phyloP scores from a whole-genome alignment of 2,797 vertebrate genomes.

The Melanotaenia boesemani region DNA sequence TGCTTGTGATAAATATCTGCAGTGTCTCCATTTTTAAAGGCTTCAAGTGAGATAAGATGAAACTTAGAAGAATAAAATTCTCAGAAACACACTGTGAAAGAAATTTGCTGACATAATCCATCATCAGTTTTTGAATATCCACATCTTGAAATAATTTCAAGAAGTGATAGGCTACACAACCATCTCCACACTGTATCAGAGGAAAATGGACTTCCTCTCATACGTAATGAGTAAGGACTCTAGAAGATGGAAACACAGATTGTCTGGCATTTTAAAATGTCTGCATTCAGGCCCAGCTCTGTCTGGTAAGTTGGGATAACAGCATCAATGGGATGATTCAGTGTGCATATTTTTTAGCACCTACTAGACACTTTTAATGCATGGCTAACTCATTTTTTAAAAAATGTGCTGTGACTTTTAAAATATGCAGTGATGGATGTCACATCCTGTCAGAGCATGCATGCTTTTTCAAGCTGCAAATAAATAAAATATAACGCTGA shows the following conservation, averaged over 20 bases:
- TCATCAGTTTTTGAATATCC: conserved; percentile 55
- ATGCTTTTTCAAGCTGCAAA: conserved; percentile 52
- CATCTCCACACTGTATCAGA: conserved; percentile 46
- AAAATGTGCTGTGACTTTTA: conserved; percentile 57
- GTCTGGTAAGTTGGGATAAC: conserved; percentile 54
- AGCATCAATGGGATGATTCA: conserved; percentile 64
- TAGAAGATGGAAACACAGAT: conserved; percentile 59
- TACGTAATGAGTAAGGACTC: conserved; percentile 40
- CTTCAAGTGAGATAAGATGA: conserved; percentile 68
- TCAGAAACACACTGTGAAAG: conserved; percentile 57
- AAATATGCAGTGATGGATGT: conserved; percentile 76
- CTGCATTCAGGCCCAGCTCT: conserved; percentile 46
- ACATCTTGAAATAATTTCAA: conserved; percentile 60
- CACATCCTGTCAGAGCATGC: conserved; percentile 51
- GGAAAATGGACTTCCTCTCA: conserved; percentile 67
- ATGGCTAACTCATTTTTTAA: conserved; percentile 53
- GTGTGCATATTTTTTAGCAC: conserved; percentile 60
- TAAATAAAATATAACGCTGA: conserved; percentile 67
- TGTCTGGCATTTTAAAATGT: conserved; percentile 67
- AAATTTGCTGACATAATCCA: conserved; percentile 76
- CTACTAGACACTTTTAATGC: conserved; percentile 55
- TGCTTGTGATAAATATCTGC: conserved; percentile 73
- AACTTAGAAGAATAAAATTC: conserved; percentile 69
- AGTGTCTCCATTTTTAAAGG: conserved; percentile 72
- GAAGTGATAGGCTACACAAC: conserved; percentile 65